Conservation (phyloP, 2,797 vertebrate species). For the Pseudochirops cupreus region DNA sequence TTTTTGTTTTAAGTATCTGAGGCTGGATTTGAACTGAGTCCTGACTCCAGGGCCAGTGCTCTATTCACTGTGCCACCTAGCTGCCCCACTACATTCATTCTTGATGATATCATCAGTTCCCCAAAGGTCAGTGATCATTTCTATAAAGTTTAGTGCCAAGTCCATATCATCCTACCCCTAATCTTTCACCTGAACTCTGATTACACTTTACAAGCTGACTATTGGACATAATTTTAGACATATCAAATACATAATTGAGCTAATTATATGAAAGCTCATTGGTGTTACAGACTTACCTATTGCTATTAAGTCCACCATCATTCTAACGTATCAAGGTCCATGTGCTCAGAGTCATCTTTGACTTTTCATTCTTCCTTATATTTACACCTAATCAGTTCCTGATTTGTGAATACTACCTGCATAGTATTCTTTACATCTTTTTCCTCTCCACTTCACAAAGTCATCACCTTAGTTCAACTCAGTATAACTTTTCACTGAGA, state of each 20-base stretch:
- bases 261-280: background rate
- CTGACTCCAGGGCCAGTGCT: too few relatives aligned
- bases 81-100: too few relatives aligned
- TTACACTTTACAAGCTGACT: background rate
- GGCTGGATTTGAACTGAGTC: too few relatives aligned
- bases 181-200: background rate
- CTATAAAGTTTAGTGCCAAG: background rate
- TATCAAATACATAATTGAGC: background rate
- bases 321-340: background rate
- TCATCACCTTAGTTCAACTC: background rate
- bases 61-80: too few relatives aligned
- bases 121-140: background rate
- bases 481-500: background rate
- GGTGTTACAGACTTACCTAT: background rate
- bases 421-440: background rate
- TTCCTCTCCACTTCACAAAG: background rate
- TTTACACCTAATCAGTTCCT: background rate
- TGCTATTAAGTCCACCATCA: background rate
- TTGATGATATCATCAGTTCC: background rate
- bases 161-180: background rate
- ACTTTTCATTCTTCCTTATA: background rate
- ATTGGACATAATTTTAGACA: background rate
- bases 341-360: background rate
- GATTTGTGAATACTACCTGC: background rate
- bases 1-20: too few relatives aligned